Evolutionary conservation across 2,113 vertebrate species (phyloP).

Genomic region (Ctenomys sociabilis): DNA sequence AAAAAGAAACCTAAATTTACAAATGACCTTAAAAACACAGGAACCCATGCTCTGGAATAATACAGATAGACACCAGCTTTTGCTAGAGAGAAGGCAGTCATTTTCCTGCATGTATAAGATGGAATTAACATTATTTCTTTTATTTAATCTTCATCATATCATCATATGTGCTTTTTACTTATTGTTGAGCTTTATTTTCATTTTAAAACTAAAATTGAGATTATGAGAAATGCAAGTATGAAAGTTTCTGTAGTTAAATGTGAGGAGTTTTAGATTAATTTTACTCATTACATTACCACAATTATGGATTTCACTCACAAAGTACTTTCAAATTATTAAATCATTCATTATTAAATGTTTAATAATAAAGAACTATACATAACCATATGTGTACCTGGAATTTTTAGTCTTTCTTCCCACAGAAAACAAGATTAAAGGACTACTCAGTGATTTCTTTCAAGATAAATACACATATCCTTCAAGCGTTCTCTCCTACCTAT

Average conservation of each 20-base stretch:
- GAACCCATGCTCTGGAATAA: not conserved
- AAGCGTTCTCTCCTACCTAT: not conserved
- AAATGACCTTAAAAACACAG: not conserved
- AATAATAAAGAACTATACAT: not conserved
- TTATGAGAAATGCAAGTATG: not conserved
- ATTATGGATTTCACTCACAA: not conserved
- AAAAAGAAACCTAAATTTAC: not conserved
- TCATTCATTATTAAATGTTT: not conserved
- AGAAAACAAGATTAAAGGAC: not conserved
- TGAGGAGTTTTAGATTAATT: not conserved
- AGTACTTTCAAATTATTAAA: not conserved
- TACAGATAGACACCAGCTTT: not conserved
- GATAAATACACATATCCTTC: not conserved
- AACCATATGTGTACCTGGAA: not conserved
- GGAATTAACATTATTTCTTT: not conserved
- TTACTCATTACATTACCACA: not conserved
- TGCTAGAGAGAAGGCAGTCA: not conserved
- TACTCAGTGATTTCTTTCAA: not conserved
- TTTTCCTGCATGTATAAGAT: not conserved
- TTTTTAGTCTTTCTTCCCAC: too few species aligned
- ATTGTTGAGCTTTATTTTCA: not conserved
- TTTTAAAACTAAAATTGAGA: conserved; percentile 6
- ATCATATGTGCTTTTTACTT: not conserved
- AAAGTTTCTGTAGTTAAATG: not conserved
- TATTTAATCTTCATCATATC: not conserved